These are phyloP conservation scores for Heteropelma amictum DNA, from an alignment of 2,888 invertebrate genomes.

Conservation along the genomic window DNA sequence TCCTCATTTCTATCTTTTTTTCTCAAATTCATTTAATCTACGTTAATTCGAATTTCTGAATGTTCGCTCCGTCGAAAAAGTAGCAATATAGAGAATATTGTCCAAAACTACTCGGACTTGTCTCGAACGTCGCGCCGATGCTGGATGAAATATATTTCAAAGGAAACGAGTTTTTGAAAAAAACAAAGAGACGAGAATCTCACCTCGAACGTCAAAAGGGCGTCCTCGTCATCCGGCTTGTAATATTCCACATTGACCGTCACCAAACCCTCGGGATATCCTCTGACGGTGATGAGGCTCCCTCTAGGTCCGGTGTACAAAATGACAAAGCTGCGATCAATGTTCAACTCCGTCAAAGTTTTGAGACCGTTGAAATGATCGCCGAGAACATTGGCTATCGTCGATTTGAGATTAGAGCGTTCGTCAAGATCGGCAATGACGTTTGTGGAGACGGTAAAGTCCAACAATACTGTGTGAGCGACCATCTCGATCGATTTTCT, in stretches of 20 bases:
- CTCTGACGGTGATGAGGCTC: conserved; percentile 84
- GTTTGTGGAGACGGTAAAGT: conserved; percentile 87
- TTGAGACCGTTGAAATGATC: conserved; percentile 86
- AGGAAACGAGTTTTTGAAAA: no score
- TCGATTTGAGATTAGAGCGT: conserved; percentile 83
- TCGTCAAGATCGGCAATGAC: conserved; percentile 84
- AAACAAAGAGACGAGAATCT: conserved; percentile 59
- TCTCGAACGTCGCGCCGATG: not conserved
- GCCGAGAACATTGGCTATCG: conserved; percentile 85
- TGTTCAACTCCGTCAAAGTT: conserved; percentile 83
- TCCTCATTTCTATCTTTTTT: not conserved
- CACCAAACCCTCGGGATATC: conserved; percentile 87
- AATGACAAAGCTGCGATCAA: conserved; percentile 85
- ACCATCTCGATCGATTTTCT: conserved; percentile 84
- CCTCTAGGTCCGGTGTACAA: conserved; percentile 86
- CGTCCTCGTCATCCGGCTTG: conserved; percentile 86
- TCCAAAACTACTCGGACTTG: no score
- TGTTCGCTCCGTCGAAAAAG: no score
- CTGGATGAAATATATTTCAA: no score
- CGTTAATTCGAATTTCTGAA: not conserved
- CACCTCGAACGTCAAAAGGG: conserved; percentile 88
- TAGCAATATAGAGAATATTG: no score
- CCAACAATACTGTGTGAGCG: conserved; percentile 88
- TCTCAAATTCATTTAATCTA: not conserved
- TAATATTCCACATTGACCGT: conserved; percentile 92